Conservation (phyloP, 2,797 vertebrate species). For the Chromobotia macracanthus region DNA sequence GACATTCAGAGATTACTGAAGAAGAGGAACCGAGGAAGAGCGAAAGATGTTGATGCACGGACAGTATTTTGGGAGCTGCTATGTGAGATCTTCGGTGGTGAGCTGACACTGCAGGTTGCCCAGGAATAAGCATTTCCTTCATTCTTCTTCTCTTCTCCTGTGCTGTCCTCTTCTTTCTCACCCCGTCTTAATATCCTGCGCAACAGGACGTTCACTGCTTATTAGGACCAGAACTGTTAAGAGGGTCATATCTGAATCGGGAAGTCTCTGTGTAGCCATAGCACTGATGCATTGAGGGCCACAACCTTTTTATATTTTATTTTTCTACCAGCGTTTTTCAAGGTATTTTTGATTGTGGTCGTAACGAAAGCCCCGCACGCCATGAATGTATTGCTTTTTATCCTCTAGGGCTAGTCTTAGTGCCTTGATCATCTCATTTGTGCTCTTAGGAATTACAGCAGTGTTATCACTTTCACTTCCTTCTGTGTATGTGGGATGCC, state of each 20-base stretch:
- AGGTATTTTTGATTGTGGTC: slow-evolving; percentile 74
- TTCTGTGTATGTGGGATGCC: slow-evolving; percentile 33
- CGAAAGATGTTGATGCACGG: slow-evolving; percentile 1
- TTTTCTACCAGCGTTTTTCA: slow-evolving; percentile 80
- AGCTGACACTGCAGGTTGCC: slow-evolving; percentile 43
- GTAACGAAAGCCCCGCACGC: slow-evolving; percentile 68
- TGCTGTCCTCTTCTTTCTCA: not conserved
- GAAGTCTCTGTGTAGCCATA: slow-evolving; percentile 74
- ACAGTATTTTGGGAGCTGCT: slow-evolving; percentile 44
- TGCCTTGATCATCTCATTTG: slow-evolving; percentile 75
- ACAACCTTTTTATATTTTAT: slow-evolving; percentile 77
- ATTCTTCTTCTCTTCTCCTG: slow-evolving; percentile 11
- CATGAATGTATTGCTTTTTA: slow-evolving; percentile 78
- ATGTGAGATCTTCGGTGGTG: slow-evolving; percentile 14
- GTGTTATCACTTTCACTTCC: slow-evolving; percentile 42
- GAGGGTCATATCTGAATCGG: slow-evolving; percentile 70
- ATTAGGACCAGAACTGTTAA: slow-evolving; percentile 61
- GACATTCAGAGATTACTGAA: slow-evolving; percentile 57
- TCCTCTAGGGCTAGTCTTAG: slow-evolving; percentile 79
- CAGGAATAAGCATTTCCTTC: slow-evolving; percentile 1
- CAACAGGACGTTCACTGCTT: slow-evolving; percentile 73
- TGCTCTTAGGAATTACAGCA: slow-evolving; percentile 43
- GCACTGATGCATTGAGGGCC: slow-evolving; percentile 67
- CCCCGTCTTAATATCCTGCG: slow-evolving; percentile 56
- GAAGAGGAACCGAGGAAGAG: slow-evolving; percentile 50